Conservation (phyloP, 2,888 invertebrate genomes). For the Stomorhina lunata region DNA sequence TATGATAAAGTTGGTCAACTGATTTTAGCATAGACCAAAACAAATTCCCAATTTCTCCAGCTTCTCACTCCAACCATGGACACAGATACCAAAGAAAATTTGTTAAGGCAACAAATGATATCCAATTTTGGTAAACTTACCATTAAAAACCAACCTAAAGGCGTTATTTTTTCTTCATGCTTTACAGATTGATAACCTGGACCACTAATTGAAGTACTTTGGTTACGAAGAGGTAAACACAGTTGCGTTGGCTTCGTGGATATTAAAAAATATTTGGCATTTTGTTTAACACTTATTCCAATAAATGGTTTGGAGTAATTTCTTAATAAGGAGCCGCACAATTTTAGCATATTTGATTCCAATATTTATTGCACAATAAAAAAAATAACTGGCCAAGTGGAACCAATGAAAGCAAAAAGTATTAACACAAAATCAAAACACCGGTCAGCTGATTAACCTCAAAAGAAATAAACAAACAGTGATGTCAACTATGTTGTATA, state of each 20-base stretch:
- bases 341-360: constrained; percentile 36
- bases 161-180: constrained; percentile 70
- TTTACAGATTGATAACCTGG: constrained; percentile 27
- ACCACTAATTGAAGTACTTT: constrained; percentile 29
- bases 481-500: no score
- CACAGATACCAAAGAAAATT: no score
- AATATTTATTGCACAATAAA: constrained; percentile 38
- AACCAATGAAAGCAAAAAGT: neutral
- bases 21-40: neutral
- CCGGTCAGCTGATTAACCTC: constrained; percentile 19
- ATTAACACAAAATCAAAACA: neutral
- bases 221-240: constrained; percentile 6
- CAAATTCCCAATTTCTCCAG: no score
- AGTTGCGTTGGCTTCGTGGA: neutral
- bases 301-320: neutral
- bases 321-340: constrained; percentile 23
- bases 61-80: no score
- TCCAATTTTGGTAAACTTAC: no score
- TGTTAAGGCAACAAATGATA: no score
- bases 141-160: constrained; percentile 77
- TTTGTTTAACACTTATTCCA: constrained; percentile 1
- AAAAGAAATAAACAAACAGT: neutral
- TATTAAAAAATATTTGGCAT: neutral
- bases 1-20: no score
- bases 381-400: neutral